phyloP scores from a whole-genome alignment of 1,140 invertebrate genomes.

The Idris sp. region DNA sequence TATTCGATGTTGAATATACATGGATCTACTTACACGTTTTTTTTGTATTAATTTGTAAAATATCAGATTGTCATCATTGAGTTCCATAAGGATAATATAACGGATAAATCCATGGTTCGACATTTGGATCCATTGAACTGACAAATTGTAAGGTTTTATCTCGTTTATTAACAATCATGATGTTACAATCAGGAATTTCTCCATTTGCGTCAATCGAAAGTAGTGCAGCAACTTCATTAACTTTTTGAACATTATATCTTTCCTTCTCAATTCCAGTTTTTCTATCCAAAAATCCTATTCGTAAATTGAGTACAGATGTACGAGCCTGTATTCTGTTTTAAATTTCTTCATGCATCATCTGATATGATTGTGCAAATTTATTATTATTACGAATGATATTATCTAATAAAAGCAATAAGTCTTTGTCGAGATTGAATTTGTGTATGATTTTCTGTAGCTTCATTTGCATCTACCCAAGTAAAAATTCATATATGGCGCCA shows the following conservation, averaged over 20 bases:
- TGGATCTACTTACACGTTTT: conserved; percentile 15
- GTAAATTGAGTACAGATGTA: background rate
- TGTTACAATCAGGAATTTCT: conserved; percentile 12
- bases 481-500: too few species aligned
- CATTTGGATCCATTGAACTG: conserved; percentile 12
- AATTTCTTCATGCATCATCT: conserved; percentile 4
- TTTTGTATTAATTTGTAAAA: conserved; percentile 14
- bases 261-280: too few species aligned
- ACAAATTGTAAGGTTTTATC: conserved; percentile 10
- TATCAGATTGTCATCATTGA: conserved; percentile 10
- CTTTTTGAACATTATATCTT: too few species aligned
- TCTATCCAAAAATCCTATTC: too few species aligned
- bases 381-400: conserved; percentile 4
- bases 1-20: conserved; percentile 8
- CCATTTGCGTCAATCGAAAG: conserved; percentile 30
- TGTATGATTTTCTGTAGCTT: conserved; percentile 4
- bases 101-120: conserved; percentile 36
- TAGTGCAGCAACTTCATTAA: background rate
- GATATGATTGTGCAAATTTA: conserved; percentile 14
- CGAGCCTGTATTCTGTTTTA: background rate
- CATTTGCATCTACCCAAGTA: too few species aligned
- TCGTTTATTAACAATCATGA: background rate
- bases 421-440: background rate
- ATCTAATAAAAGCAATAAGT: conserved; percentile 1
- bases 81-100: conserved; percentile 22